These are phyloP conservation scores for Cephus cinctus DNA, from an alignment of 1,140 invertebrate species.

Conservation along the genomic window DNA sequence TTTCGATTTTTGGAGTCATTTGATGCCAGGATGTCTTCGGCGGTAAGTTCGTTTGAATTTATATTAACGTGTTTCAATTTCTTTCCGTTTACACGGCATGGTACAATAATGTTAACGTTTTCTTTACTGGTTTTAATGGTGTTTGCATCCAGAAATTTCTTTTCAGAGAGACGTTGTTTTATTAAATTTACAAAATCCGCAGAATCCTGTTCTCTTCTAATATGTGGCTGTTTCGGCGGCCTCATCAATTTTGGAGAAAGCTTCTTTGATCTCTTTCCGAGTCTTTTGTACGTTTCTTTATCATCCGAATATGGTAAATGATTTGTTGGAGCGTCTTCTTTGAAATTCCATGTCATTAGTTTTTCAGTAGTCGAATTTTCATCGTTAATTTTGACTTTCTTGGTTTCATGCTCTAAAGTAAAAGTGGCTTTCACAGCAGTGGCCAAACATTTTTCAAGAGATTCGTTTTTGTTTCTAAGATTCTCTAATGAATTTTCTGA, in stretches of 20 bases:
- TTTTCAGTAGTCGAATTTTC: too few relatives aligned
- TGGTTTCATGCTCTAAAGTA: background rate
- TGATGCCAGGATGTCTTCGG: too few relatives aligned
- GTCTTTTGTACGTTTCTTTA: too few relatives aligned
- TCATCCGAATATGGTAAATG: too few relatives aligned
- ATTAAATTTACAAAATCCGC: slow-evolving; percentile 44
- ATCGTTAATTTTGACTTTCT: background rate
- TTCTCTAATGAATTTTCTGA: slow-evolving; percentile 9
- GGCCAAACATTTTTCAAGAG: background rate
- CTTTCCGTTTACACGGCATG: too few relatives aligned
- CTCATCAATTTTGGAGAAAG: too few relatives aligned
- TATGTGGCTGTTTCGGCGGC: too few relatives aligned
- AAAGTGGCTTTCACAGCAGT: slow-evolving; percentile 1
- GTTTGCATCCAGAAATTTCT: background rate
- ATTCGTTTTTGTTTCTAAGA: background rate
- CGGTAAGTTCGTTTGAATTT: slow-evolving; percentile 9
- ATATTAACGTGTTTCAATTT: slow-evolving; percentile 27
- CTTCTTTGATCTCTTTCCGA: too few relatives aligned
- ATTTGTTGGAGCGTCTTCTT: too few relatives aligned
- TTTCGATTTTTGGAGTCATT: too few relatives aligned
- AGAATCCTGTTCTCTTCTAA: slow-evolving; percentile 9
- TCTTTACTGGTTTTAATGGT: slow-evolving; percentile 21
- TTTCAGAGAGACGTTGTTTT: slow-evolving; percentile 36
- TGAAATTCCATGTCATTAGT: too few relatives aligned
- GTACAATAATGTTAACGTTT: too few relatives aligned